Evolutionary conservation across 2,113 vertebrate genomes (phyloP), one percentile per base, ranked within the genome.

Genomic region (Ochotona curzoniae): DNA sequence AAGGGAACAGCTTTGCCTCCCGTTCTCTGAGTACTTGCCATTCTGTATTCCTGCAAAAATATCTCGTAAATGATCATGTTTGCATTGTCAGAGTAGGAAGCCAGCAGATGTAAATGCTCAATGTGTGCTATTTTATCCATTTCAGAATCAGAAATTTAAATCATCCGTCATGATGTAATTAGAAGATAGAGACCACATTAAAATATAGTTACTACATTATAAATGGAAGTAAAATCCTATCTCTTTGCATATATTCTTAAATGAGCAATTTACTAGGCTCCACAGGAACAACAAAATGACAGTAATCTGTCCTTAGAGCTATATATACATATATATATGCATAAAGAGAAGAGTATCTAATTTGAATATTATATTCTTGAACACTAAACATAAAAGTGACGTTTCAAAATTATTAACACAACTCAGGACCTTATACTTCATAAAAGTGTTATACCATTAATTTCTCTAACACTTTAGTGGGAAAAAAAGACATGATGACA

Each of bases 401-500:
- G 74, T 89, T 86, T 94, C 4, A 81, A 44, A 83, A 32, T 38
- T 26, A 75, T 89, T 60, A 78, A 28, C 23, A 10, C 0, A 93
- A 6, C n/a, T 61, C 26, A 44, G 63, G 35, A 5, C 12, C 14
- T 49, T 51, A n/a, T 54, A 51, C 23, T 83, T 89, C 84, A 91
- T 78, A 2, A 25, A 91, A 81, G 15, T 73, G 70, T 84, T 83
- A 44, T 87, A 35, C 7, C 51, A 85, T 82, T 83, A 51, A 70
- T 87, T 93, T 95, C 95, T 18, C 1, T 54, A 84, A 51, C 73
- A 26, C 8, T 80, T 95, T 81, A 73, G 15, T 92, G 21, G 60
- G 18, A 84, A 70, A 70, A 20, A 87, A 82, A 13, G 6, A 81
- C 32, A 69, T 47, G 21, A 8, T 66, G 78, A 83, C 51, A 75